Evolutionary conservation across 2,797 vertebrate species (phyloP).

Genomic region (Morus bassanus): DNA sequence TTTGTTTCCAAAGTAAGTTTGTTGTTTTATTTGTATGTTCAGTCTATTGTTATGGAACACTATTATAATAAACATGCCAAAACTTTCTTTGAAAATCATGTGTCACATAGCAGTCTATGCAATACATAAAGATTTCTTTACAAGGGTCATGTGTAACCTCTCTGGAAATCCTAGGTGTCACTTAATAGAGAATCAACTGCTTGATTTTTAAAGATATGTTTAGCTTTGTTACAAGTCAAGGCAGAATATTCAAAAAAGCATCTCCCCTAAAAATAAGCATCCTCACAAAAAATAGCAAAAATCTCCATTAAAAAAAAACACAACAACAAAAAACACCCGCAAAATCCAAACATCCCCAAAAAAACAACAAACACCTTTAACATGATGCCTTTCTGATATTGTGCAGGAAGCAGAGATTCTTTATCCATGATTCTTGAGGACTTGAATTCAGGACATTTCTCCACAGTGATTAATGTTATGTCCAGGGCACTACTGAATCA

Average conservation of each 20-base stretch:
- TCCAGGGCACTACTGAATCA: background rate
- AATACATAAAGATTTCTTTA: background rate
- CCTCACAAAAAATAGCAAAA: accelerated
- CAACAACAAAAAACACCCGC: too few species aligned
- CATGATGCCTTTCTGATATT: accelerated
- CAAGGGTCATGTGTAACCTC: accelerated
- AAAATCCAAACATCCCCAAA: background rate
- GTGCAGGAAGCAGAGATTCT: background rate
- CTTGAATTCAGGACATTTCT: background rate
- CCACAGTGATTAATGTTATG: too few species aligned
- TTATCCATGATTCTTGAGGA: background rate
- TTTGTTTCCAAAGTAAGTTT: background rate
- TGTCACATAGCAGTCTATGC: accelerated
- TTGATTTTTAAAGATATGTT: background rate
- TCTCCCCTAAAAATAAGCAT: background rate
- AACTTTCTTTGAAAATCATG: background rate
- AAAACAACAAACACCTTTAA: background rate
- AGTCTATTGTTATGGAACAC: background rate
- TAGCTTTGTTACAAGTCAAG: background rate
- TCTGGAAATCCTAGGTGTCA: background rate
- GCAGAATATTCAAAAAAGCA: background rate
- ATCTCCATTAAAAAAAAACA: background rate
- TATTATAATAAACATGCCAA: background rate
- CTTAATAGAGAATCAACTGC: background rate
- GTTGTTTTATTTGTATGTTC: background rate